Base-by-base conservation (phyloP, 2,113 vertebrate species). In the Notothenia coriiceps region DNA sequence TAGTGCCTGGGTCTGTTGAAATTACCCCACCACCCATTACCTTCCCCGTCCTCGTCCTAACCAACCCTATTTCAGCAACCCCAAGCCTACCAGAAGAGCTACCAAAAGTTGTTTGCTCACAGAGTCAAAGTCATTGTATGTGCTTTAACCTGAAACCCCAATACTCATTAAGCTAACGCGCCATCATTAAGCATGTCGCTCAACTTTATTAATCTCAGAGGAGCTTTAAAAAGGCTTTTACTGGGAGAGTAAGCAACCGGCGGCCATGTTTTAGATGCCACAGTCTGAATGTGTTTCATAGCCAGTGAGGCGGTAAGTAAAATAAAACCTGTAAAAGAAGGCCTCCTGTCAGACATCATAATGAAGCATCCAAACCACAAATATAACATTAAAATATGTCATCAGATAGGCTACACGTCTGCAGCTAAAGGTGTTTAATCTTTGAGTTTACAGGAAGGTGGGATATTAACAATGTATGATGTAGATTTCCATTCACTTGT, bases 151-250 rank as follows among this genome's bases (percentile, higher is more conserved):
- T 11, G 63, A 87, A 74, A 15, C 70, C 77, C 60, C 56, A 75
- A 72, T 25, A 50, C 9, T 90, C 89, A 88, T 93, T 89, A 89
- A 73, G 74, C 77, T 70, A 79, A 80, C 44, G 12, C 17, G 61
- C n/a, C 17, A 46, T 76, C 86, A 85, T 87, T 88, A 85, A 77
- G 69, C 13, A 44, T 51, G 62, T 81, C 77, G 77, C 63, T 67
- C 71, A 25, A 40, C 2, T 33, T 82, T 90, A 85, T 92, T 90
- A 66, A 83, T 85, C 84, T 80, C 47, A 17, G 64, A 65, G 70
- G 88, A 81, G 71, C 63, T 33, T 50, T 87, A 44, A 82, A 91
- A 87, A 82, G 63, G 82, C 90, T 91, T 91, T 92, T 86, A 89
- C 71, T 63, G 65, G 63, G 50, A 76, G 22, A 43, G 74, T 25